phyloP scores from a whole-genome alignment of 2,888 invertebrate species.

The Papilio protenor region DNA sequence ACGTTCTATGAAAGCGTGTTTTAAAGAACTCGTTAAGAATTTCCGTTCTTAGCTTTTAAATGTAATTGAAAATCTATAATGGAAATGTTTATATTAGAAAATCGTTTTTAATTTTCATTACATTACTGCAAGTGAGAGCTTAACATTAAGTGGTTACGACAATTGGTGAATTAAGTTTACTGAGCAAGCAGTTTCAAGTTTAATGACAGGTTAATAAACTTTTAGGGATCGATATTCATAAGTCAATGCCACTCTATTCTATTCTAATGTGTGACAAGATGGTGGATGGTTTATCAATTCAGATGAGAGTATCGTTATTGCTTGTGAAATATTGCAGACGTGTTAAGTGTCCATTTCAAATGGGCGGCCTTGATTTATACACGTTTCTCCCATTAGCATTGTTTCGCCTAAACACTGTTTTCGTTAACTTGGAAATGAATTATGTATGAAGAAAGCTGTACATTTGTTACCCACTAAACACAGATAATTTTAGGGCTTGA shows the following conservation, averaged over 20 bases:
- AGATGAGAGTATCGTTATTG: neutral
- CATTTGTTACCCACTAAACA: neutral
- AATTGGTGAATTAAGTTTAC: neutral
- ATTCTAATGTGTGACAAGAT: neutral
- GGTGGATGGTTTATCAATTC: neutral
- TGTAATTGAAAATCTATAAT: slow-evolving; percentile 17
- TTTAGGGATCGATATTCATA: neutral
- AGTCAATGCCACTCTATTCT: neutral
- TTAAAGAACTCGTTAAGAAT: slow-evolving; percentile 19
- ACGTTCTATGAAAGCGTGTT: slow-evolving; percentile 16
- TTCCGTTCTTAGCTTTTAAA: slow-evolving; percentile 6
- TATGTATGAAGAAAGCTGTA: neutral
- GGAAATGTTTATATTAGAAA: neutral
- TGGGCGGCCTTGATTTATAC: slow-evolving; percentile 30
- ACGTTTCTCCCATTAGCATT: slow-evolving; percentile 9
- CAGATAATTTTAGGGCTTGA: neutral
- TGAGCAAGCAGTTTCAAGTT: neutral
- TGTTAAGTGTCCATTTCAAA: slow-evolving; percentile 27
- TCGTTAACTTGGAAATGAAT: slow-evolving; percentile 32
- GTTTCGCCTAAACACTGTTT: slow-evolving; percentile 41
- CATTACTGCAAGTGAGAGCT: neutral
- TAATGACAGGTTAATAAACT: neutral
- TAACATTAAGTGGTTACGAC: neutral
- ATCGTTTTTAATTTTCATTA: neutral
- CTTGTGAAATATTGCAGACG: slow-evolving; percentile 21